phyloP scores from a whole-genome alignment of 2,888 invertebrate species.

The Eristalis intricaria region DNA sequence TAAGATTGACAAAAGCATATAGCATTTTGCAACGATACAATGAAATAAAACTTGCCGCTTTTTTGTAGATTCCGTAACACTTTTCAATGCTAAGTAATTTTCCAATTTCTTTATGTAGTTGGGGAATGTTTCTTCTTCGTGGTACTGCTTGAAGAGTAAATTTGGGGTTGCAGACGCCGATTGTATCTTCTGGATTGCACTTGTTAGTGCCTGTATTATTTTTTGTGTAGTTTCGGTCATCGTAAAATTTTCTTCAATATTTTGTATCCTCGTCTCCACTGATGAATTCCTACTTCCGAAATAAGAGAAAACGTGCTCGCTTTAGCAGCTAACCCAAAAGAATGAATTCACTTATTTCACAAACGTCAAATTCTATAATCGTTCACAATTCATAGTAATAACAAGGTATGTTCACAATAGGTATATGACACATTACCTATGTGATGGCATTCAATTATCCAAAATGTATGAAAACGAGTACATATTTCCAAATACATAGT shows the following conservation, averaged over 20 bases:
- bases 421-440: too few relatives aligned
- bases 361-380: too few relatives aligned
- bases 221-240: neutral
- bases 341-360: too few relatives aligned
- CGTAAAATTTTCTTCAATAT: neutral
- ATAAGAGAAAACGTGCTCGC: too few relatives aligned
- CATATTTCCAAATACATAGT: too few relatives aligned
- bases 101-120: slow-evolving; percentile 15
- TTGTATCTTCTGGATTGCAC: neutral
- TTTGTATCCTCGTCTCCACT: slow-evolving; percentile 12
- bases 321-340: too few relatives aligned
- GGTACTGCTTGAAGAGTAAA: neutral
- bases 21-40: slow-evolving; percentile 20
- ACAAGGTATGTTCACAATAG: too few relatives aligned
- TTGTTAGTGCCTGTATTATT: neutral
- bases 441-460: too few relatives aligned
- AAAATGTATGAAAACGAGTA: too few relatives aligned
- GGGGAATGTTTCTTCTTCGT: slow-evolving; percentile 14
- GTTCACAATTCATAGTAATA: too few relatives aligned
- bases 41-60: slow-evolving; percentile 17
- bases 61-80: slow-evolving; percentile 4
- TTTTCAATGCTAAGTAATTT: slow-evolving; percentile 4
- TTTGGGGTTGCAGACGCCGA: neutral
- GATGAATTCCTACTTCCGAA: neutral
- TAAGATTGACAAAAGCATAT: slow-evolving; percentile 13